phyloP scores from a whole-genome alignment of 1,140 invertebrate species.

The Drosophila ficusphila region DNA sequence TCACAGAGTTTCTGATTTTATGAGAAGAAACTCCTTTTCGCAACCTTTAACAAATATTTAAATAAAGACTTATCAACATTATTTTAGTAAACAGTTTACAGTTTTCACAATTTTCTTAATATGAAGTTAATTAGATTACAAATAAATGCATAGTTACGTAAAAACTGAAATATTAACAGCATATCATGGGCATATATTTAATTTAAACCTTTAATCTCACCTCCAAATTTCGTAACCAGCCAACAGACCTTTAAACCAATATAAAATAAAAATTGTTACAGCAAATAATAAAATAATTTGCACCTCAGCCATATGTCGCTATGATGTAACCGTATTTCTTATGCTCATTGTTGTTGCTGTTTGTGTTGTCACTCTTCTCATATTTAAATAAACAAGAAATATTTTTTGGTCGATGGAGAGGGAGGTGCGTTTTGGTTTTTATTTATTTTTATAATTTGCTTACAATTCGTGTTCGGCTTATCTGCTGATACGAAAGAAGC shows the following conservation, averaged over 20 bases:
- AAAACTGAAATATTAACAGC: not conserved
- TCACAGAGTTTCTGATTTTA: no score
- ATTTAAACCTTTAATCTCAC: conserved; percentile 17
- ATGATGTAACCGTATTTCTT: conserved; percentile 58
- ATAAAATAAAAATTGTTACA: conserved; percentile 61
- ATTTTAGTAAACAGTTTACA: no score
- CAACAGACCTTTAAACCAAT: conserved; percentile 53
- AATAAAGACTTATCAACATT: no score
- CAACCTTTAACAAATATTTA: no score
- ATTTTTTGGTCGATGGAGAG: conserved; percentile 13
- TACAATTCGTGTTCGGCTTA: conserved; percentile 52
- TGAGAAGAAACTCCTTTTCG: no score
- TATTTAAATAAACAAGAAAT: conserved; percentile 68
- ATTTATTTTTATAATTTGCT: conserved; percentile 67
- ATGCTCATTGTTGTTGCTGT: conserved; percentile 16
- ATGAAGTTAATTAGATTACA: no score
- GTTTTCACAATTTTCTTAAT: no score
- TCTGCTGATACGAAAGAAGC: conserved; percentile 31
- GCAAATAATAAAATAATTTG: conserved; percentile 70
- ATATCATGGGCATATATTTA: conserved; percentile 4
- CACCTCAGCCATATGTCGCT: conserved; percentile 31
- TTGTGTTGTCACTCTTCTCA: conserved; percentile 45
- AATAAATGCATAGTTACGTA: not conserved
- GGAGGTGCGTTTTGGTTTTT: conserved; percentile 21
- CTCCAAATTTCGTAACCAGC: conserved; percentile 46